Conservation (phyloP, 35 echinoderm and acorn worm genomes). For the Strongylocentrotus purpuratus region DNA sequence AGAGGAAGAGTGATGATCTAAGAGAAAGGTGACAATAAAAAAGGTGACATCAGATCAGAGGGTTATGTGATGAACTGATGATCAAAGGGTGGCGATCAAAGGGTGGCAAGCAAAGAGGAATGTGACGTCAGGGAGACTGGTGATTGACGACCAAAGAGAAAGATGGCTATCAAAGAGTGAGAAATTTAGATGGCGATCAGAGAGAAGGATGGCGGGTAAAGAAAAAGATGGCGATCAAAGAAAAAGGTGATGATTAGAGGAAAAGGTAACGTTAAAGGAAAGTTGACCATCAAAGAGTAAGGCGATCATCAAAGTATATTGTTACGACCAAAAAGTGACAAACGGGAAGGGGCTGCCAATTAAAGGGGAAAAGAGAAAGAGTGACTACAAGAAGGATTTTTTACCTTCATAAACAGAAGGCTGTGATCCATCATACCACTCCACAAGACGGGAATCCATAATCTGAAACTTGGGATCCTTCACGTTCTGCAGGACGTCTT, state of each 20-base stretch:
- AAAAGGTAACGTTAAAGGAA: background rate
- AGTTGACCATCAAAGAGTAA: background rate
- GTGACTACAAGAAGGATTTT: no score
- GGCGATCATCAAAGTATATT: background rate
- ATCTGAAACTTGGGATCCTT: conserved; percentile 12
- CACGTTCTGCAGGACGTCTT: background rate
- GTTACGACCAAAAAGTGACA: background rate
- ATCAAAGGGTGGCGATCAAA: background rate
- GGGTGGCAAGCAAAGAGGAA: background rate
- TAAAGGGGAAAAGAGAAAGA: background rate
- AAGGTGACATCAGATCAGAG: background rate
- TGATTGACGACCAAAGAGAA: background rate
- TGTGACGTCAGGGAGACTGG: no score
- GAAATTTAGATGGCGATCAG: background rate
- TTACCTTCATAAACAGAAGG: background rate
- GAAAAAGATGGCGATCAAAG: no score
- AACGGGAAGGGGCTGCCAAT: background rate
- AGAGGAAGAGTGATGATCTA: no score
- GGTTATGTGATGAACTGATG: background rate
- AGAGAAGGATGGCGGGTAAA: background rate
- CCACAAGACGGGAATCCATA: background rate
- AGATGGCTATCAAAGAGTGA: background rate
- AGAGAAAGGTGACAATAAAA: no score
- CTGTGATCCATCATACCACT: conserved; percentile 9
- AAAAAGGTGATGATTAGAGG: no score